Evolutionary conservation across 1,140 invertebrate species (phyloP).

Genomic region (Diorhabda carinulata): DNA sequence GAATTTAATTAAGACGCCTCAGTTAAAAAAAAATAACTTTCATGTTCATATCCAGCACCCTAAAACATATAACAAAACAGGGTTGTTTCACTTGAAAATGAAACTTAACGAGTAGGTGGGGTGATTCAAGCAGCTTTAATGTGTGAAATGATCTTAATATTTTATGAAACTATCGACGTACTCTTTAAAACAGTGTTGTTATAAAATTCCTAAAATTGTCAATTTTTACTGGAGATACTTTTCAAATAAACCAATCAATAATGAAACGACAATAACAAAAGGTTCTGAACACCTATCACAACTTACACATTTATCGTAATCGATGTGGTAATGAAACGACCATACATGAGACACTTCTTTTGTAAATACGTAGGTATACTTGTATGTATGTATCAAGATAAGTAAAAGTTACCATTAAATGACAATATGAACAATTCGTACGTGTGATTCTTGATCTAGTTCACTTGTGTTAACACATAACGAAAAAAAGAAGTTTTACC

Average conservation of each 20-base stretch:
- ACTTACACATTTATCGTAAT: background rate
- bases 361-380: background rate
- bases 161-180: too few relatives aligned
- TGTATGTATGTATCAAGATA: constrained; percentile 1
- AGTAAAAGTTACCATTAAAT: background rate
- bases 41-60: too few relatives aligned
- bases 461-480: constrained; percentile 24
- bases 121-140: too few relatives aligned
- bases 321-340: background rate
- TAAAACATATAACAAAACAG: too few relatives aligned
- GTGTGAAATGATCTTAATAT: too few relatives aligned
- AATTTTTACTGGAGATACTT: too few relatives aligned
- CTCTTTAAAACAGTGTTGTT: too few relatives aligned
- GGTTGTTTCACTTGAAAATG: too few relatives aligned
- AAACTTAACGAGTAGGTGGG: too few relatives aligned
- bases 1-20: too few relatives aligned
- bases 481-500: constrained; percentile 22
- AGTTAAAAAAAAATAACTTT: too few relatives aligned
- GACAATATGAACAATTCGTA: constrained; percentile 12
- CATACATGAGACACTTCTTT: background rate
- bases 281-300: background rate
- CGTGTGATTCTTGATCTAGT: constrained; percentile 24
- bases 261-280: background rate
- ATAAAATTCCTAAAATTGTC: too few relatives aligned
- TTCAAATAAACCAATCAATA: background rate